phyloP scores from a whole-genome alignment of 2,113 vertebrate species.

The Apodemus speciosus region DNA sequence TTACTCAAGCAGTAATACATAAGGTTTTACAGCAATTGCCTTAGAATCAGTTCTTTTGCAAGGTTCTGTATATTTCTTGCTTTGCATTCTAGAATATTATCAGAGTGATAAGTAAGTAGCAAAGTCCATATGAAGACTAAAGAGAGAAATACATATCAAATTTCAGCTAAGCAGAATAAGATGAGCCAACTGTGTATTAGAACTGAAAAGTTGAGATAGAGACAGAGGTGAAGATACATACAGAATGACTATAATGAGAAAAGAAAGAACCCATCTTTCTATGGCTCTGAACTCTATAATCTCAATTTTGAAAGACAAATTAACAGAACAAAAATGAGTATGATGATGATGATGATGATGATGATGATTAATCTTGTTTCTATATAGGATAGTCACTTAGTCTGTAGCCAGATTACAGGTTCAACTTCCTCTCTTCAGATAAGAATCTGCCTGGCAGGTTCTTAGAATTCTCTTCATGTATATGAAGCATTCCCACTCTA shows the following conservation, averaged over 20 bases:
- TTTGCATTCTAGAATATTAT: neutral
- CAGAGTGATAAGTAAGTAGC: neutral
- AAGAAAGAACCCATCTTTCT: neutral
- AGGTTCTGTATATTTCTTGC: neutral
- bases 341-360: too few species aligned
- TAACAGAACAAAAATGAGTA: neutral
- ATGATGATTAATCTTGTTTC: neutral
- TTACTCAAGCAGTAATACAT: too few species aligned
- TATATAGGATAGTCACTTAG: neutral
- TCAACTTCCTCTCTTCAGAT: too few species aligned
- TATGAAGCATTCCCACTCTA: too few species aligned
- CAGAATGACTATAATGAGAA: neutral
- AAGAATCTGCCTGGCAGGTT: too few species aligned
- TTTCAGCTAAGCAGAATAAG: neutral
- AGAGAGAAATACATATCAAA: neutral
- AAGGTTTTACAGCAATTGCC: neutral
- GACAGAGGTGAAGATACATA: neutral
- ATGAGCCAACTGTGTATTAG: neutral
- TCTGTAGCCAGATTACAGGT: too few species aligned
- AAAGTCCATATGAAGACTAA: neutral
- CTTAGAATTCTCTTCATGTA: too few species aligned
- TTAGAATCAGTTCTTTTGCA: neutral
- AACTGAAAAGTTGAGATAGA: neutral
- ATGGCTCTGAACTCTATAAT: neutral
- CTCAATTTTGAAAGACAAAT: neutral